Conservation (phyloP, 2,113 vertebrate species). For the Serinus canaria region DNA sequence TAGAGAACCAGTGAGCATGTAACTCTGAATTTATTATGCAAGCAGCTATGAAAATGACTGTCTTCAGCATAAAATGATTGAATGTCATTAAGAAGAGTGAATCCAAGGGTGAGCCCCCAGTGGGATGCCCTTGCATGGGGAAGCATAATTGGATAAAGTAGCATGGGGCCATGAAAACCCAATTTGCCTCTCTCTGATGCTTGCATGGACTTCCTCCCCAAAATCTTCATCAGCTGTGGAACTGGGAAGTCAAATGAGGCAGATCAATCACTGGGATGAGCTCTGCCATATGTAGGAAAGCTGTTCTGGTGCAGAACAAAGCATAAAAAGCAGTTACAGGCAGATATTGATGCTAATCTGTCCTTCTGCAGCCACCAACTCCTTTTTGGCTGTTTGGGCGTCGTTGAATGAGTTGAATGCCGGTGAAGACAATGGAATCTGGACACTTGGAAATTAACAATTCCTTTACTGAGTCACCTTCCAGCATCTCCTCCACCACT, state of each 20-base stretch:
- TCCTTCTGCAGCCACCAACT: background rate
- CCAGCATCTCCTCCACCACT: background rate
- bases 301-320: conserved; percentile 6
- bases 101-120: conserved; percentile 59
- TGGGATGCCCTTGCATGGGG: conserved; percentile 40
- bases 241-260: background rate
- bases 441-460: rapidly evolving
- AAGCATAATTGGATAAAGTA: conserved; percentile 54
- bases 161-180: conserved; percentile 48
- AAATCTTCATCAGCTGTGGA: conserved; percentile 4
- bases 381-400: background rate
- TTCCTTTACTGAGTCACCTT: background rate
- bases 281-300: conserved; percentile 9
- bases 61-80: conserved; percentile 68
- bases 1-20: conserved; percentile 65
- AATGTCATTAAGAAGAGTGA: conserved; percentile 59
- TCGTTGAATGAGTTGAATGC: background rate
- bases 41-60: conserved; percentile 58
- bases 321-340: background rate
- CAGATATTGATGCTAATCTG: background rate
- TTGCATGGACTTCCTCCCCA: background rate
- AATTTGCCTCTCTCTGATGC: conserved; percentile 30
- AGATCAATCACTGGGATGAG: conserved; percentile 27
- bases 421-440: background rate
- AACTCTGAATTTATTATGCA: conserved; percentile 62